These are phyloP conservation scores for Misgurnus mizolepis DNA, from an alignment of 2,113 vertebrate genomes.

Conservation along the genomic window DNA sequence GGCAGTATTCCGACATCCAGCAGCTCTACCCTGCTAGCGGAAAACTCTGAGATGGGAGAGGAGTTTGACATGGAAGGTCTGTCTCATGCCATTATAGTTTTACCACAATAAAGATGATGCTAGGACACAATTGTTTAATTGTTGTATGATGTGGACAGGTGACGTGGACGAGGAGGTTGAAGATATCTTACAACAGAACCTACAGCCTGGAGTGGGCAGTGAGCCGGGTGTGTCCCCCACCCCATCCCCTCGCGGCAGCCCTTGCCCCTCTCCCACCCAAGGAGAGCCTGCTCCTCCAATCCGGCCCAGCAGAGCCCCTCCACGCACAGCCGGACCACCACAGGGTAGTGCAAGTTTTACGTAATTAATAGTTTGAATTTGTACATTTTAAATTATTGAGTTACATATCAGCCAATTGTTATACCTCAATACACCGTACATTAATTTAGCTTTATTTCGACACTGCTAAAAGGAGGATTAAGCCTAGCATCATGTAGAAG, in stretches of 20 bases:
- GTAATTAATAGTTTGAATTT: neutral
- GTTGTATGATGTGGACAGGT: conserved; percentile 68
- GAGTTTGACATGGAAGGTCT: conserved; percentile 98
- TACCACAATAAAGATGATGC: neutral
- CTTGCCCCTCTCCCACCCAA: conserved; percentile 90
- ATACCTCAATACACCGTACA: neutral
- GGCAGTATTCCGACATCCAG: conserved; percentile 84
- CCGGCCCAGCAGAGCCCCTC: conserved; percentile 78
- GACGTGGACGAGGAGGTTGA: conserved; percentile 96
- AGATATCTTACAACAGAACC: conserved; percentile 91
- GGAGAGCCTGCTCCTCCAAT: conserved; percentile 77
- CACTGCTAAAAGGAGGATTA: conserved; percentile 61
- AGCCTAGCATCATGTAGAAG: conserved; percentile 62
- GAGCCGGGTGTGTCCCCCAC: conserved; percentile 82
- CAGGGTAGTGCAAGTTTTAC: conserved; percentile 65
- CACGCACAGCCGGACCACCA: conserved; percentile 76
- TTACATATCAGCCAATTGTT: too few species aligned
- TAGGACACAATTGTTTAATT: neutral
- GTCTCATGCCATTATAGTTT: neutral
- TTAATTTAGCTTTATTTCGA: conserved; percentile 49
- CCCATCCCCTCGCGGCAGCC: conserved; percentile 87
- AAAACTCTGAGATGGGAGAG: conserved; percentile 88
- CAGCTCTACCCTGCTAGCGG: conserved; percentile 93
- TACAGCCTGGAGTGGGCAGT: conserved; percentile 81
- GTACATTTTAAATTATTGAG: neutral